A percentile compares a stretch with the other conserved stretches of the same genome.
phyloP scores from a whole-genome alignment of 2,797 vertebrate species.

The Tarsius wallacei region DNA sequence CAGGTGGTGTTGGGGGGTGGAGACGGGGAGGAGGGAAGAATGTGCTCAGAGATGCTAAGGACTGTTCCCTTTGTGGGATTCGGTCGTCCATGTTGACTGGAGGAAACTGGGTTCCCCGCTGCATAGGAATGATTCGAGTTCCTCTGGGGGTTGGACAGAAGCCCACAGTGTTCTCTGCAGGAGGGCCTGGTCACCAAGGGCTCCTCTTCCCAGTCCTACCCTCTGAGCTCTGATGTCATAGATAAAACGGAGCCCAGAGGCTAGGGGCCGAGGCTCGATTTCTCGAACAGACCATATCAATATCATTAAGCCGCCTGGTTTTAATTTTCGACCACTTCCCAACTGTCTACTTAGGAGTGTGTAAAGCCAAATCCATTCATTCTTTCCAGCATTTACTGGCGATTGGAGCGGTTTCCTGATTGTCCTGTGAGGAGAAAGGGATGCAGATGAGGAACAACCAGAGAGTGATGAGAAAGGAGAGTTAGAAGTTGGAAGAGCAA shows the following conservation, averaged over 20 bases:
- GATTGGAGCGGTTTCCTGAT: background rate
- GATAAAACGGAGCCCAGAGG: background rate
- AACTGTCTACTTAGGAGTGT: constrained; percentile 21
- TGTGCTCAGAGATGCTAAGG: fast-evolving
- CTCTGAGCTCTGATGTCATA: constrained; percentile 39
- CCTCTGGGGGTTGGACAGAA: background rate
- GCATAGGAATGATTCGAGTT: fast-evolving
- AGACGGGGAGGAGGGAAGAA: too few species aligned
- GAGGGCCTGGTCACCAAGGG: background rate
- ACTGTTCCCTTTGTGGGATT: background rate
- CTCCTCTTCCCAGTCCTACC: background rate
- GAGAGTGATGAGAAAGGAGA: constrained; percentile 61
- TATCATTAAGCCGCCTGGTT: constrained; percentile 46
- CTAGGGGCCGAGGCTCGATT: background rate
- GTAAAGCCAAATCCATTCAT: constrained; percentile 74
- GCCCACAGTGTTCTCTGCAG: background rate
- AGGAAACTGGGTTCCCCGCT: background rate
- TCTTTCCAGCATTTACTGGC: constrained; percentile 66
- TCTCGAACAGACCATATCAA: background rate
- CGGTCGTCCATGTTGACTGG: background rate
- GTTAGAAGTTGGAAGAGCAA: constrained; percentile 32
- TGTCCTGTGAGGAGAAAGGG: constrained; percentile 44
- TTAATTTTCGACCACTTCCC: constrained; percentile 73
- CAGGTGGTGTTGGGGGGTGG: background rate
- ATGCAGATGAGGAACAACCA: background rate